Conservation (phyloP, 2,888 invertebrate genomes). For the Macrophya annulata region DNA sequence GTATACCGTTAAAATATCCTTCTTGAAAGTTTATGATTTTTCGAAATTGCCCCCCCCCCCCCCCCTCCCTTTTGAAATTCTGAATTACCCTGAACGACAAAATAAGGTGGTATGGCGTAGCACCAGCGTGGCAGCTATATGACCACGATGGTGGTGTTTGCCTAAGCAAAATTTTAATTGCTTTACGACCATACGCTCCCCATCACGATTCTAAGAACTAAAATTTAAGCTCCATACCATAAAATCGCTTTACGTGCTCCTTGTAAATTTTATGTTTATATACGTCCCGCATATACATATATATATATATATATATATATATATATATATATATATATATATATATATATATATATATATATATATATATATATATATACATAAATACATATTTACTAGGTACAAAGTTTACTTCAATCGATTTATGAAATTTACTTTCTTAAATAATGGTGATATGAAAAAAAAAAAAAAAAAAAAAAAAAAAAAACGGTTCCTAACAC, state of each 20-base stretch:
- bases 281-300: neutral
- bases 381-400: neutral
- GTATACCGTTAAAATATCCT: conserved; percentile 29
- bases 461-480: too few species aligned
- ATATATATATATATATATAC: neutral
- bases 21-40: conserved; percentile 36
- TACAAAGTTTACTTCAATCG: conserved; percentile 27
- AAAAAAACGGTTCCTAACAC: neutral
- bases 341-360: neutral
- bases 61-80: conserved; percentile 20
- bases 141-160: conserved; percentile 29
- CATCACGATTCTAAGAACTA: conserved; percentile 64
- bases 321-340: neutral
- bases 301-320: neutral
- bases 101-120: neutral
- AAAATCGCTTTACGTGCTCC: conserved; percentile 66
- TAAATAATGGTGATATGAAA: neutral
- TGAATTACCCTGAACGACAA: conserved; percentile 11
- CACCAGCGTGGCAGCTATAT: neutral
- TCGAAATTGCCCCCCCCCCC: conserved; percentile 11
- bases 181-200: conserved; percentile 66
- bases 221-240: conserved; percentile 57
- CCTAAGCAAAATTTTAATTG: conserved; percentile 67
- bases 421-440: conserved; percentile 1
- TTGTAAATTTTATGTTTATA: conserved; percentile 66